Conservation (phyloP, 2,797 vertebrate species). For the Oreochromis grahami region DNA sequence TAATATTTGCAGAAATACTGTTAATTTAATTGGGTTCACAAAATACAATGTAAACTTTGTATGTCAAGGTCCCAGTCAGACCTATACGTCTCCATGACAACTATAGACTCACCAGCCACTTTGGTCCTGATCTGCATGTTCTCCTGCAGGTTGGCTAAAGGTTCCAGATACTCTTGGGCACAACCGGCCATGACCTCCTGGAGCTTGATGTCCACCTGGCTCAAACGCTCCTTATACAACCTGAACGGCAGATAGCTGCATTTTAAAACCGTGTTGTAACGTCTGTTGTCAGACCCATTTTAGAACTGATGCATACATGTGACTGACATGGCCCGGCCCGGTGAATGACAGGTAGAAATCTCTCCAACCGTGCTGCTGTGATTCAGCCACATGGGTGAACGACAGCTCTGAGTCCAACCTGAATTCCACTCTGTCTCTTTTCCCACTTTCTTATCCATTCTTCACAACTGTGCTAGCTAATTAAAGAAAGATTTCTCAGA, state of each 20-base stretch:
- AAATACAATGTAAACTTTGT: not conserved
- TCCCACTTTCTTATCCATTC: no score
- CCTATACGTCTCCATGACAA: not conserved
- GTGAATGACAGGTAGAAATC: not conserved
- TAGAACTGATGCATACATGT: not conserved
- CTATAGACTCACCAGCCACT: slow-evolving; percentile 85
- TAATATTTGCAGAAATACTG: not conserved
- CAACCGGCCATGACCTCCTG: slow-evolving; percentile 98
- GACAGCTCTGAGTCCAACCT: no score
- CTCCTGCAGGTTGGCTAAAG: slow-evolving; percentile 95
- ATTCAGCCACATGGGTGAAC: not conserved
- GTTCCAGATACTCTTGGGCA: slow-evolving; percentile 96
- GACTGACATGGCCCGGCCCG: not conserved
- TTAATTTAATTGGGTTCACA: not conserved
- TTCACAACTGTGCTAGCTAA: no score
- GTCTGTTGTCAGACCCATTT: not conserved
- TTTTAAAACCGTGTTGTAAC: not conserved
- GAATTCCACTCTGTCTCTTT: no score
- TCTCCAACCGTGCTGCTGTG: not conserved
- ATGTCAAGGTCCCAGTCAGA: accelerated
- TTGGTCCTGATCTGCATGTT: slow-evolving; percentile 99
- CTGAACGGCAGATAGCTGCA: slow-evolving; percentile 62
- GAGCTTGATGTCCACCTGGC: slow-evolving; percentile 96
- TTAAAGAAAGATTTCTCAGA: no score
- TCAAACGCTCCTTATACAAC: slow-evolving; percentile 96